Percentiles rank a stretch among this genome's conserved stretches.
phyloP scores from a whole-genome alignment of 2,888 invertebrate genomes.

The Saturnia japonica region DNA sequence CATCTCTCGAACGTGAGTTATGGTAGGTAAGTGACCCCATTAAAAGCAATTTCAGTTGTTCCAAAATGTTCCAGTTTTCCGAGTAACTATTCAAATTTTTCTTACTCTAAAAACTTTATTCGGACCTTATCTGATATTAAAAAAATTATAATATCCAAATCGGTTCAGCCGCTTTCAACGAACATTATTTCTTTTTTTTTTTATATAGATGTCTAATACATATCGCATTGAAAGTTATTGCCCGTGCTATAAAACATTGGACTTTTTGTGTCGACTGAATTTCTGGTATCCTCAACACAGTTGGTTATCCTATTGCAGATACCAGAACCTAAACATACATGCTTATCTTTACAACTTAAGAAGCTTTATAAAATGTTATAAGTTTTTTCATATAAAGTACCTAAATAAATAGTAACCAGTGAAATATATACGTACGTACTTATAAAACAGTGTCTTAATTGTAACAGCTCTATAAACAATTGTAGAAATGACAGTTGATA shows the following conservation, averaged over 20 bases:
- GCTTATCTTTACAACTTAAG: too few relatives aligned
- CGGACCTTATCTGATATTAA: too few relatives aligned
- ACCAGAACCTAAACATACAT: too few relatives aligned
- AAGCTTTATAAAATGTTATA: background rate
- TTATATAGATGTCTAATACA: background rate
- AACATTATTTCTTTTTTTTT: background rate
- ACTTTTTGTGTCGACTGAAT: background rate
- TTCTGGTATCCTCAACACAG: background rate
- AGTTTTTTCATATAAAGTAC: background rate
- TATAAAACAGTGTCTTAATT: background rate
- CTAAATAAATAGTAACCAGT: background rate
- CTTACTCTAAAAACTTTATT: too few relatives aligned
- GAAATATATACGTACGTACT: background rate
- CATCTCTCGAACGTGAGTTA: too few relatives aligned
- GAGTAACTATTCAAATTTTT: too few relatives aligned
- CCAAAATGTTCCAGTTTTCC: too few relatives aligned
- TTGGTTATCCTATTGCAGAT: too few relatives aligned
- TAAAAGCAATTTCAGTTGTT: too few relatives aligned
- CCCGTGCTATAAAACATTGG: background rate
- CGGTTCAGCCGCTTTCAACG: too few relatives aligned
- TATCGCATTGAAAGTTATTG: background rate
- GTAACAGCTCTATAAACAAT: background rate
- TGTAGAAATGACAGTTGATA: constrained; percentile 18
- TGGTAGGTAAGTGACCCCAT: too few relatives aligned
- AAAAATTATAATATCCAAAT: too few relatives aligned